Evolutionary conservation across 2,888 invertebrate species (phyloP).

Genomic region (Chrysomela aeneicollis): DNA sequence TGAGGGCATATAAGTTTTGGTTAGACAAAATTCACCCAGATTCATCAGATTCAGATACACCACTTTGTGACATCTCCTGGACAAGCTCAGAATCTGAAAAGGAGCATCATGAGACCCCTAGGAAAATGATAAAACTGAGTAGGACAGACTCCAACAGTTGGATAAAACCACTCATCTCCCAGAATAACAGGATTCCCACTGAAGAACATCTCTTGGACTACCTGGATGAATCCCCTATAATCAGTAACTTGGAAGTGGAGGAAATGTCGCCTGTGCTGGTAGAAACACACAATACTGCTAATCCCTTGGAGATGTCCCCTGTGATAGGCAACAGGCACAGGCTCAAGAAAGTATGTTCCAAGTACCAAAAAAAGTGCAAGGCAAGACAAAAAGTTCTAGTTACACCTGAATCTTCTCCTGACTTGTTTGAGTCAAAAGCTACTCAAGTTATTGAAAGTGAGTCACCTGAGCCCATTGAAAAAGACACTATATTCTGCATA

Average conservation of each 20-base stretch:
- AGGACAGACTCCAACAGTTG: conserved; percentile 20
- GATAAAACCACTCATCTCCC: conserved; percentile 20
- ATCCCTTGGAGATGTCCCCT: conserved; percentile 37
- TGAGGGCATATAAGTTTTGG: no score
- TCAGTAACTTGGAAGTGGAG: conserved; percentile 33
- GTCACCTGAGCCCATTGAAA: conserved; percentile 26
- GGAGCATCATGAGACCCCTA: conserved; percentile 26
- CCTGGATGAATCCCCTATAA: conserved; percentile 42
- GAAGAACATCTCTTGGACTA: neutral
- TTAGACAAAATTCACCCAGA: no score
- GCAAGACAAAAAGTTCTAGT: conserved; percentile 21
- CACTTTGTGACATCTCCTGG: conserved; percentile 43
- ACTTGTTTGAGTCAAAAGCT: conserved; percentile 30
- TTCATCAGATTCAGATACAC: neutral
- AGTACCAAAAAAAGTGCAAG: conserved; percentile 24
- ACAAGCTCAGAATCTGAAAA: conserved; percentile 44
- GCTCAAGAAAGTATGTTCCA: conserved; percentile 31
- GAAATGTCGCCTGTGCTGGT: conserved; percentile 45
- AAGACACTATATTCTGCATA: conserved; percentile 7
- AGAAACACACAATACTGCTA: conserved; percentile 14
- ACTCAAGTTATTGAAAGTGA: conserved; percentile 34
- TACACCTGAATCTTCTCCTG: conserved; percentile 28
- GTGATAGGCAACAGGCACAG: conserved; percentile 39
- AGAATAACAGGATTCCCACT: neutral
- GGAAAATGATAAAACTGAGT: conserved; percentile 8